A percentile compares a stretch with the other conserved stretches of the same genome.
Evolutionary conservation across 2,113 vertebrate species (phyloP).

Genomic region (Atherinomorus stipes): DNA sequence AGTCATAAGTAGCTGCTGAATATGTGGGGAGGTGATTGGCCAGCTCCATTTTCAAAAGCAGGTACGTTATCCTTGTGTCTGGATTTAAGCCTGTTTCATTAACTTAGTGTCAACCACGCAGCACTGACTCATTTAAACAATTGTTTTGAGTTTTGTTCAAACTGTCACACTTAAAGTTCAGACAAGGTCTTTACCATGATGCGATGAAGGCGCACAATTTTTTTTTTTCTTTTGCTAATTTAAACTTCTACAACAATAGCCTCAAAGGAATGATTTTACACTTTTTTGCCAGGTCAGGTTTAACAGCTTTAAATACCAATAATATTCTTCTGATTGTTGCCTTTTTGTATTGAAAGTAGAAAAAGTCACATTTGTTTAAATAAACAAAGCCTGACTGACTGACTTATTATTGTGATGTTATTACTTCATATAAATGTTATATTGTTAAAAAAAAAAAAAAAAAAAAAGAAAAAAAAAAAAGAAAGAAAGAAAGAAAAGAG

Average conservation of each 20-base stretch:
- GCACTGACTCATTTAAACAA: constrained; percentile 31
- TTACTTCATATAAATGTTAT: no score
- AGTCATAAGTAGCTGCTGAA: constrained; percentile 70
- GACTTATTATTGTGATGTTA: no score
- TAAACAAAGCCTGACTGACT: no score
- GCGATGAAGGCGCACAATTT: constrained; percentile 5
- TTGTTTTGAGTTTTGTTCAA: constrained; percentile 44
- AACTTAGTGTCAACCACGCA: constrained; percentile 46
- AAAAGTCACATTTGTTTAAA: no score
- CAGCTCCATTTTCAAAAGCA: constrained; percentile 33
- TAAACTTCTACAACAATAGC: neutral
- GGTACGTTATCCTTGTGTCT: constrained; percentile 48
- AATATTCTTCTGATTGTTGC: no score
- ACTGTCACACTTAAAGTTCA: constrained; percentile 44
- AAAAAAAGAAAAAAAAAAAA: no score
- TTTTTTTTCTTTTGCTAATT: neutral
- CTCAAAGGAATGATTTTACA: neutral
- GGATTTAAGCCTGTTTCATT: constrained; percentile 53
- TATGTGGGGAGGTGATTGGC: constrained; percentile 50
- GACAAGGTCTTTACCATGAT: constrained; percentile 25
- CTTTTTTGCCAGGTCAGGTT: constrained; percentile 1
- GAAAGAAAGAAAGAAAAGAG: no score
- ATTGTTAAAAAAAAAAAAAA: no score
- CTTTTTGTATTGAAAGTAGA: no score
- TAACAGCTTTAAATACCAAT: neutral